These are phyloP conservation scores for Xenops minutus DNA, from an alignment of 2,797 vertebrate genomes.

Conservation along the genomic window DNA sequence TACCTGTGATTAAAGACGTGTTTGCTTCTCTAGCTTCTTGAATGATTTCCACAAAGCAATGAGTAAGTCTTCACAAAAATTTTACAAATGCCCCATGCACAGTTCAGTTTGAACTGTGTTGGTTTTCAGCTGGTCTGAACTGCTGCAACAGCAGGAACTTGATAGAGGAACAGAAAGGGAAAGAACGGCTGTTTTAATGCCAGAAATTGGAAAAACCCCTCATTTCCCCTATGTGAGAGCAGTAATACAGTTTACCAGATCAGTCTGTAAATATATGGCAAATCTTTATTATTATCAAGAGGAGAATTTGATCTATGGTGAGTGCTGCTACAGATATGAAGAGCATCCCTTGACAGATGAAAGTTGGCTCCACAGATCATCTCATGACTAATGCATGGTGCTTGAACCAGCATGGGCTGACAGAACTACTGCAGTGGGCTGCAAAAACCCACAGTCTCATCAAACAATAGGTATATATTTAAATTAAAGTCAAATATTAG, in stretches of 20 bases:
- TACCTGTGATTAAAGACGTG: not conserved
- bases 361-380: not conserved
- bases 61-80: not conserved
- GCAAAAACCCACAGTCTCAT: not conserved
- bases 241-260: not conserved
- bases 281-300: not conserved
- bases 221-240: not conserved
- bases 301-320: not conserved
- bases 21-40: not conserved
- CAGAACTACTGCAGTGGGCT: not conserved
- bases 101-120: not conserved
- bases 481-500: conserved; percentile 64
- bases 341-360: not conserved
- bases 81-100: not conserved
- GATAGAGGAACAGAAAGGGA: not conserved
- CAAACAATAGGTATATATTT: conserved; percentile 26
- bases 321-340: not conserved
- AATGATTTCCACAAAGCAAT: not conserved
- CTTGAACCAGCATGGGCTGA: not conserved
- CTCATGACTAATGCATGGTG: not conserved
- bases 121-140: not conserved
- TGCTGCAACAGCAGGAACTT: not conserved
- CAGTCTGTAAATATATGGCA: not conserved
- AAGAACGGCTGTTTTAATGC: not conserved
- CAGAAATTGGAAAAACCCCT: not conserved